Evolutionary conservation across 2,797 vertebrate genomes (phyloP).

Genomic region (Peromyscus nudipes): DNA sequence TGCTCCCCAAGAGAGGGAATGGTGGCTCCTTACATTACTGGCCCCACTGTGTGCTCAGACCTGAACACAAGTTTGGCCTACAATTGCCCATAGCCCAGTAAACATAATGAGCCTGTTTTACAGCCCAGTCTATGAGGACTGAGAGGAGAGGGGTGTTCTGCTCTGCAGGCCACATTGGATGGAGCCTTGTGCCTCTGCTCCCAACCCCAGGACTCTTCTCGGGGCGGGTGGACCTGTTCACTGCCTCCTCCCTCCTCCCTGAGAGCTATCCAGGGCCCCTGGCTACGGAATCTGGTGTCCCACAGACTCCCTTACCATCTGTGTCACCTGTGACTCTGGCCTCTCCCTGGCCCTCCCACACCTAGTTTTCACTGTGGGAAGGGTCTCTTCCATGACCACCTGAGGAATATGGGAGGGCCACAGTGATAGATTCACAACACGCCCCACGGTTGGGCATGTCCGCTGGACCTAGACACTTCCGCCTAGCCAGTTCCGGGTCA

Average conservation of each 20-base stretch:
- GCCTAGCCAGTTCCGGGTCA: no score
- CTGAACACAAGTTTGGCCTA: background rate
- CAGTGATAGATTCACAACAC: no score
- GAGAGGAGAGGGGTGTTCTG: background rate
- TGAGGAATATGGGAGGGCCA: background rate
- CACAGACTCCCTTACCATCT: background rate
- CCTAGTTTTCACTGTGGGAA: background rate
- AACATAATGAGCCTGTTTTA: background rate
- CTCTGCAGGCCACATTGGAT: fast-evolving
- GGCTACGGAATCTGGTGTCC: background rate
- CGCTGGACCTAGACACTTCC: no score
- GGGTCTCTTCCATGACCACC: background rate
- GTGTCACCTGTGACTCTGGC: background rate
- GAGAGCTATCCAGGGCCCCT: background rate
- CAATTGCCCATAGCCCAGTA: no score
- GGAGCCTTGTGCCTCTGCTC: background rate
- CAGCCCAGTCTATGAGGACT: background rate
- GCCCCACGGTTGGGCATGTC: no score
- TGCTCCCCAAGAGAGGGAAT: background rate
- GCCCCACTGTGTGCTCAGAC: background rate
- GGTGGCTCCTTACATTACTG: no score
- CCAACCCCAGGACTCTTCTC: background rate
- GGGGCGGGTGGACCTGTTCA: background rate
- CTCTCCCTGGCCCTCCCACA: background rate
- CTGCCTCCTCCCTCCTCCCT: background rate